A percentile compares a stretch with the other conserved stretches of the same genome.
These are phyloP conservation scores for Drosophila anomalipes DNA, from an alignment of 2,888 invertebrate genomes.

Conservation along the genomic window DNA sequence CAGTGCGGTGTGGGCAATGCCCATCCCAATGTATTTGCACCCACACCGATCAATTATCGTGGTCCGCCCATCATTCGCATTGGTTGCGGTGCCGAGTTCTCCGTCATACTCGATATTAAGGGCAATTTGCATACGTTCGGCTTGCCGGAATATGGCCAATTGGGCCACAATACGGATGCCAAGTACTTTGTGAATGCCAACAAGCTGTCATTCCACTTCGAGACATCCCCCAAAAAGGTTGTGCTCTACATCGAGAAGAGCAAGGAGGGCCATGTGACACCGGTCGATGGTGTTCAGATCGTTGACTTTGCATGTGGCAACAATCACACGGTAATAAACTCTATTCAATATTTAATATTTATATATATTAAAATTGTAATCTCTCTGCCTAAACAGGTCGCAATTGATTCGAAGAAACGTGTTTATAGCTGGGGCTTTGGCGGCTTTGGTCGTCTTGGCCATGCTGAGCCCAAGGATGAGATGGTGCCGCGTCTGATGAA, in stretches of 20 bases:
- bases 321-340: constrained; percentile 91
- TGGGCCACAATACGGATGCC: constrained; percentile 97
- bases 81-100: constrained; percentile 96
- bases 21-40: constrained; percentile 86
- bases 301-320: constrained; percentile 96
- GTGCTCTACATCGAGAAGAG: constrained; percentile 94
- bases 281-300: constrained; percentile 94
- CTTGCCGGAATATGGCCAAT: constrained; percentile 95
- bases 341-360: not conserved
- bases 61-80: constrained; percentile 95
- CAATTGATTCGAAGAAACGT: constrained; percentile 94
- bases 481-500: constrained; percentile 94
- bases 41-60: constrained; percentile 89
- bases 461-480: constrained; percentile 97
- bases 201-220: constrained; percentile 94
- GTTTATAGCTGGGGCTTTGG: constrained; percentile 98
- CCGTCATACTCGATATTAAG: constrained; percentile 94
- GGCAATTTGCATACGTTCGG: constrained; percentile 96
- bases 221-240: constrained; percentile 93
- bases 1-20: constrained; percentile 94
- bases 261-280: constrained; percentile 93
- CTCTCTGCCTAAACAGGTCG: constrained; percentile 87
- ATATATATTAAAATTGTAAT: not conserved
- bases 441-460: constrained; percentile 96
- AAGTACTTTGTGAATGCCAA: constrained; percentile 96